Conservation (phyloP, 2,797 vertebrate species). For the Gastrophryne carolinensis region DNA sequence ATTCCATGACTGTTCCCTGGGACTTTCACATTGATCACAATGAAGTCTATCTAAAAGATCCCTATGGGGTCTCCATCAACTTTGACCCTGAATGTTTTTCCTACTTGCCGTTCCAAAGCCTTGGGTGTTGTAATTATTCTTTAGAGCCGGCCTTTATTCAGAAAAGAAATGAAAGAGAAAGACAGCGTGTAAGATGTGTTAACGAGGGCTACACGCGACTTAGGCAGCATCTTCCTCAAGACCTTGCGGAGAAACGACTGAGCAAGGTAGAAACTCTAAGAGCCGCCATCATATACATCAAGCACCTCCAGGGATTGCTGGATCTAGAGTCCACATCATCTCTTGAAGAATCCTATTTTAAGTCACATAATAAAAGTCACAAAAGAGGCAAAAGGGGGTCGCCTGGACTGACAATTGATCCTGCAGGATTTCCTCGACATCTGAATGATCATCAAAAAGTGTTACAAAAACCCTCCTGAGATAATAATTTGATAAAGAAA, state of each 20-base stretch:
- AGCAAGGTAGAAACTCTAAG: conserved; percentile 85
- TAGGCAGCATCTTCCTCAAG: conserved; percentile 75
- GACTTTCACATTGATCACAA: background rate
- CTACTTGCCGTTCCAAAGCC: conserved; percentile 68
- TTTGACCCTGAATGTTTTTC: conserved; percentile 62
- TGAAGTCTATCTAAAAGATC: conserved; percentile 1
- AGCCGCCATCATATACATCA: conserved; percentile 82
- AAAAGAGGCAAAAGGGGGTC: too few relatives aligned
- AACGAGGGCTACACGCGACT: conserved; percentile 81
- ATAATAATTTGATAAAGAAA: too few relatives aligned
- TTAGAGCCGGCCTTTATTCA: conserved; percentile 82
- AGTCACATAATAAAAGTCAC: too few relatives aligned
- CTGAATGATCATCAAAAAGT: too few relatives aligned
- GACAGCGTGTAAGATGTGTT: conserved; percentile 79
- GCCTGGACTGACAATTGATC: too few relatives aligned
- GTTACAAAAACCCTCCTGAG: too few relatives aligned
- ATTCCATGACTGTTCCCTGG: conserved; percentile 21
- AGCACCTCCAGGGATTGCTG: conserved; percentile 77
- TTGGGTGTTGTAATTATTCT: conserved; percentile 74
- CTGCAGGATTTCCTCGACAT: too few relatives aligned
- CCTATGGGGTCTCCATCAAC: conserved; percentile 14
- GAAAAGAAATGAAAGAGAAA: conserved; percentile 82
- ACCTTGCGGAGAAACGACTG: conserved; percentile 69
- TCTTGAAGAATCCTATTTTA: too few relatives aligned
- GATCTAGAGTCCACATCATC: conserved; percentile 23